Percentiles rank a stretch among this genome's conserved stretches.
These are phyloP conservation scores for Lamellibrachia luymesi DNA, from an alignment of 1,140 invertebrate genomes.

Conservation along the genomic window DNA sequence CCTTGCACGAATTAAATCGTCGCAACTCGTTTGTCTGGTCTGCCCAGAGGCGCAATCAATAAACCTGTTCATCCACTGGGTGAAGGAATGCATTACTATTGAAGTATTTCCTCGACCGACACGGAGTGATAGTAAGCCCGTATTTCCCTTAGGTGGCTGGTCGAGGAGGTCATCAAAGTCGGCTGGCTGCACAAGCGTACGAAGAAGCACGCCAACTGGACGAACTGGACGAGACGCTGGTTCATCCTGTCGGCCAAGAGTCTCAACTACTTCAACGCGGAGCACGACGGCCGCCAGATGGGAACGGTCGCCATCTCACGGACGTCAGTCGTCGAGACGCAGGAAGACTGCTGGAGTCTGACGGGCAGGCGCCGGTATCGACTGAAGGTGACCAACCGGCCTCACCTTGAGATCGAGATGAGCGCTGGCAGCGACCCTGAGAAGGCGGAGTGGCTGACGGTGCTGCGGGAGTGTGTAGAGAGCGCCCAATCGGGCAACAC, in stretches of 20 bases:
- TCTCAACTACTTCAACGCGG: slow-evolving; percentile 12
- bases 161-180: slow-evolving; percentile 15
- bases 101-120: not conserved
- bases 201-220: slow-evolving; percentile 30
- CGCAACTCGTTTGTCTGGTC: not conserved
- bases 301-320: not conserved
- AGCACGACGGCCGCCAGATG: not conserved
- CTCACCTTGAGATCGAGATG: slow-evolving; percentile 12
- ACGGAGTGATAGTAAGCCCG: slow-evolving; percentile 20
- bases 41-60: not conserved
- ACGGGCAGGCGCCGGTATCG: slow-evolving; percentile 13
- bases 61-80: not conserved
- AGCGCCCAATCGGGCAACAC: not conserved
- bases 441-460: slow-evolving; percentile 1
- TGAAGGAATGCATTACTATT: not conserved
- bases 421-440: not conserved
- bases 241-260: slow-evolving; percentile 23
- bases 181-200: slow-evolving; percentile 28
- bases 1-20: not conserved
- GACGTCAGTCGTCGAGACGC: slow-evolving; percentile 5
- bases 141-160: slow-evolving; percentile 21
- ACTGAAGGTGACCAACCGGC: slow-evolving; percentile 6
- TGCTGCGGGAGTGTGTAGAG: not conserved
- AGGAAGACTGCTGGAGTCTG: not conserved
- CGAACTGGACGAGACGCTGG: slow-evolving; percentile 29